Conservation (phyloP, 92 coral and sea anemone genomes). For the Isaurus tuberculatus region DNA sequence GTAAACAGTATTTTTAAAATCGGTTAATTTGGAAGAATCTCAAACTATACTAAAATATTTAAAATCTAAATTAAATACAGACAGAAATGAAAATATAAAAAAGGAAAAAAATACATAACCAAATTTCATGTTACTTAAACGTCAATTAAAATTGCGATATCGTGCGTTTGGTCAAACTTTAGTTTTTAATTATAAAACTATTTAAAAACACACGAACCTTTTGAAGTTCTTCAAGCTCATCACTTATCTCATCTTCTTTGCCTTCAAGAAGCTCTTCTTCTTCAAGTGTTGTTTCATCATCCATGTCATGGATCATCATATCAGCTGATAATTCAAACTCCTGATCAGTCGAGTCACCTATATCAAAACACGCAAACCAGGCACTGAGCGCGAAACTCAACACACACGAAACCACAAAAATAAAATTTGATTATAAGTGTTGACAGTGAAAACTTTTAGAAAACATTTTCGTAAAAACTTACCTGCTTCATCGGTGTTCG, state of each 20-base stretch:
- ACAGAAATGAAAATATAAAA: background rate
- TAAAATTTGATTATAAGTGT: conserved; percentile 2
- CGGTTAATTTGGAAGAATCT: no score
- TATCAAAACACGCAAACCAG: background rate
- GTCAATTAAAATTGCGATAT: background rate
- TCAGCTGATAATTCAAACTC: conserved; percentile 94
- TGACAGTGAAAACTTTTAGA: background rate
- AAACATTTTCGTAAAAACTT: conserved; percentile 12
- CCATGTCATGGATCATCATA: conserved; percentile 93
- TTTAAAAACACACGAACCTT: conserved; percentile 64
- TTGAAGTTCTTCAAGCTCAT: conserved; percentile 90
- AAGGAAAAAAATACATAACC: background rate
- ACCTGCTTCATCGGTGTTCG: conserved; percentile 71
- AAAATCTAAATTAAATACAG: background rate
- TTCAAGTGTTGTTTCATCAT: conserved; percentile 97
- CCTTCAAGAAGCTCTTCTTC: conserved; percentile 95
- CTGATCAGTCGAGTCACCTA: conserved; percentile 90
- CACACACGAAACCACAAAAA: conserved; percentile 24
- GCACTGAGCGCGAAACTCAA: background rate
- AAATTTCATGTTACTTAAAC: background rate
- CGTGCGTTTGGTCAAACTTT: background rate
- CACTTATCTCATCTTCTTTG: conserved; percentile 79
- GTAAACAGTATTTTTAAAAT: background rate
- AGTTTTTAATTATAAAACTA: conserved; percentile 34
- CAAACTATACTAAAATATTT: background rate